Evolutionary conservation across 2,888 invertebrate species (phyloP).

Genomic region (Meloe dianella): DNA sequence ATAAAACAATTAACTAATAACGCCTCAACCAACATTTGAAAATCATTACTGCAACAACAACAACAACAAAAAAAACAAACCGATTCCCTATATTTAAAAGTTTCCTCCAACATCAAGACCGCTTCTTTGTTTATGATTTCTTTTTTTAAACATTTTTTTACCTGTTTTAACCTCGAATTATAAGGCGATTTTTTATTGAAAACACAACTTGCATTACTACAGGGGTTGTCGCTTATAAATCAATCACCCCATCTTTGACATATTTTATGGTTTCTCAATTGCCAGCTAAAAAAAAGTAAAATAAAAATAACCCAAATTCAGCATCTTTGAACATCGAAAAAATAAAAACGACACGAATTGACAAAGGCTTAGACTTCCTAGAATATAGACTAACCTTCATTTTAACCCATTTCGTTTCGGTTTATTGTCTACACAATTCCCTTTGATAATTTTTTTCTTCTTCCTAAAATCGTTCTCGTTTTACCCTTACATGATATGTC

Average conservation of each 20-base stretch:
- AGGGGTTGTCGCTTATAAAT: not conserved
- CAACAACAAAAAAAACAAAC: no score
- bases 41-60: not conserved
- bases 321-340: not conserved
- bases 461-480: slow-evolving; percentile 32
- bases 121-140: not conserved
- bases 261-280: not conserved
- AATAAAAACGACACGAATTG: slow-evolving; percentile 3
- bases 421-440: slow-evolving; percentile 38
- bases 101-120: not conserved
- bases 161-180: not conserved
- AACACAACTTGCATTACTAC: not conserved
- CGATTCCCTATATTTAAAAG: not conserved
- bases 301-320: not conserved
- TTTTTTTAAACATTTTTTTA: not conserved
- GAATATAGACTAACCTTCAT: slow-evolving; percentile 37
- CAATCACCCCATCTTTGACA: not conserved
- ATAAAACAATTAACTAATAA: slow-evolving; percentile 4
- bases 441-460: slow-evolving; percentile 38
- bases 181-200: not conserved
- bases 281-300: not conserved
- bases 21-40: not conserved
- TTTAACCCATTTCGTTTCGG: slow-evolving; percentile 40
- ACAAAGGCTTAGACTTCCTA: slow-evolving; percentile 39
- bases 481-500: not conserved